Evolutionary conservation across 2,888 invertebrate species (phyloP).

Genomic region (Parthenolecanium corni): DNA sequence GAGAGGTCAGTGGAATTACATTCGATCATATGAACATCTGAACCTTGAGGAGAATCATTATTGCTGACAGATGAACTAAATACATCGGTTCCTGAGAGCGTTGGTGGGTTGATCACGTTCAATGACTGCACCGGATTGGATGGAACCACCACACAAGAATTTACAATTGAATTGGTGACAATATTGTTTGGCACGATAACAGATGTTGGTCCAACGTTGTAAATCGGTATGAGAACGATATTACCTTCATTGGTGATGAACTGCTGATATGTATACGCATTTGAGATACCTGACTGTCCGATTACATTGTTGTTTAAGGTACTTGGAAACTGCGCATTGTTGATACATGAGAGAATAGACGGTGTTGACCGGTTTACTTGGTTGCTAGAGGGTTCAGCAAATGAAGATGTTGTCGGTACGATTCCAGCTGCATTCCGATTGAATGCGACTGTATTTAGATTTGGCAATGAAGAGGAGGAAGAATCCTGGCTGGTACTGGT

Average conservation of each 20-base stretch:
- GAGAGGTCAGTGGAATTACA: neutral
- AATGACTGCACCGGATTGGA: neutral
- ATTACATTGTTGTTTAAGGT: slow-evolving; percentile 5
- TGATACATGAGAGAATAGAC: neutral
- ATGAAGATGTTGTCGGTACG: neutral
- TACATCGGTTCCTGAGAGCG: neutral
- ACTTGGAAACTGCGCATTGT: slow-evolving; percentile 3
- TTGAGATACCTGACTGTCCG: neutral
- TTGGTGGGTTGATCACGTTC: neutral
- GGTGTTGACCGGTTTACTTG: neutral
- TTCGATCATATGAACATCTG: neutral
- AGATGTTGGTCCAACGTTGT: neutral
- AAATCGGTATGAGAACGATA: slow-evolving; percentile 15
- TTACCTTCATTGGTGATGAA: slow-evolving; percentile 22
- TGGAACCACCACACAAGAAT: slow-evolving; percentile 12
- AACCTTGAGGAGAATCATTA: too few relatives aligned
- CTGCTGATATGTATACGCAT: slow-evolving; percentile 20
- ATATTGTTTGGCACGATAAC: slow-evolving; percentile 11
- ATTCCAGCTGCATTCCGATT: neutral
- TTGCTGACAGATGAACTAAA: too few relatives aligned
- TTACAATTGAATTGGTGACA: neutral
- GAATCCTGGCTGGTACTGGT: neutral
- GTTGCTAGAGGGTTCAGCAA: neutral
- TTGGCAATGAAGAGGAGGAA: neutral
- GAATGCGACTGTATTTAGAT: neutral